phyloP scores from a whole-genome alignment of 2,797 vertebrate species.

The Apogon talboti region DNA sequence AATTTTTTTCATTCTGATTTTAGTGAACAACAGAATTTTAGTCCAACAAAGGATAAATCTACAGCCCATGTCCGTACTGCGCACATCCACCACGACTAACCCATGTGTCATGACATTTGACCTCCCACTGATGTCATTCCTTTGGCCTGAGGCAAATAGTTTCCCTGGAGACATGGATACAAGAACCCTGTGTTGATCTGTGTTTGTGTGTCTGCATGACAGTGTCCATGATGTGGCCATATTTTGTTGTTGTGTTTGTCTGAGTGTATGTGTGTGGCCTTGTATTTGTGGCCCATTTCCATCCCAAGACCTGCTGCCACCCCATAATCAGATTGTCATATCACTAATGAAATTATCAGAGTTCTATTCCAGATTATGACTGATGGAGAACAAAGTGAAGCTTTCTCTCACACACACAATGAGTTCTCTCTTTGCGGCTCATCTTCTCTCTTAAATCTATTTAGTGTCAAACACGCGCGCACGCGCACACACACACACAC shows the following conservation, averaged over 20 bases:
- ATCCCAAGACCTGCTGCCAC: slow-evolving; percentile 55
- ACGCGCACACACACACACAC: slow-evolving; percentile 28
- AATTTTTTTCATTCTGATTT: no score
- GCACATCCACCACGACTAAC: slow-evolving; percentile 1
- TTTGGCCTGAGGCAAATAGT: slow-evolving; percentile 49
- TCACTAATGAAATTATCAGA: slow-evolving; percentile 61
- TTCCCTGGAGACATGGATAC: slow-evolving; percentile 43
- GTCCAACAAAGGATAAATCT: background rate
- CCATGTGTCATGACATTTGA: slow-evolving; percentile 45
- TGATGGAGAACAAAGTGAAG: slow-evolving; percentile 35
- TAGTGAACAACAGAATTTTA: no score
- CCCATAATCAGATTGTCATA: slow-evolving; percentile 62
- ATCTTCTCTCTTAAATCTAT: slow-evolving; percentile 30
- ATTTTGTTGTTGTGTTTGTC: background rate
- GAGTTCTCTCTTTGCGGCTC: slow-evolving; percentile 20
- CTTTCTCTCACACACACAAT: slow-evolving; percentile 18
- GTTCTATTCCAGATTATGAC: slow-evolving; percentile 50
- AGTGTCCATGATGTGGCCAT: background rate
- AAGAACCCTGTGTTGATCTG: slow-evolving; percentile 38
- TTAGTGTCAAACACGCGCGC: background rate
- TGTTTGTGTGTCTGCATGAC: slow-evolving; percentile 14
- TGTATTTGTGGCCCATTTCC: slow-evolving; percentile 15
- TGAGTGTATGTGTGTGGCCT: slow-evolving; percentile 48
- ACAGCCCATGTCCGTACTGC: background rate
- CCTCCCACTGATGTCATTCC: slow-evolving; percentile 50